A percentile compares a stretch with the other conserved stretches of the same genome.
Conservation (phyloP, 2,888 invertebrate species). For the Drosophila nr. fundita region DNA sequence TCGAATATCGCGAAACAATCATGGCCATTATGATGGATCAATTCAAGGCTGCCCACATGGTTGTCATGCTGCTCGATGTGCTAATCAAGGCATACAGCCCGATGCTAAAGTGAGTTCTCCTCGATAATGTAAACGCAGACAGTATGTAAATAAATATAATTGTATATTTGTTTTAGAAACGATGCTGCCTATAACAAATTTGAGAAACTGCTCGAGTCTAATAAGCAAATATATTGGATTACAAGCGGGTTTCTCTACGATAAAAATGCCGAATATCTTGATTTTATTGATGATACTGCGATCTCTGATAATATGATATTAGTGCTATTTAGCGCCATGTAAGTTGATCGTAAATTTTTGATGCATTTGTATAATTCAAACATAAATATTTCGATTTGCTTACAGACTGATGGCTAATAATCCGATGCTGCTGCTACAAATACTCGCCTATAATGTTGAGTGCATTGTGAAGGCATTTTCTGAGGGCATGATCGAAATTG, state of each 20-base stretch:
- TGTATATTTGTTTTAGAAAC: conserved; percentile 64
- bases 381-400: neutral
- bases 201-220: conserved; percentile 82
- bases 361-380: neutral
- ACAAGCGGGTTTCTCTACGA: conserved; percentile 83
- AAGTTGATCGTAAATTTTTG: conserved; percentile 46
- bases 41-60: conserved; percentile 84
- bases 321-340: conserved; percentile 84
- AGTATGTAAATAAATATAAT: neutral
- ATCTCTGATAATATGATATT: conserved; percentile 84
- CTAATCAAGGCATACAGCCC: conserved; percentile 83
- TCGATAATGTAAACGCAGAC: too few relatives aligned
- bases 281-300: conserved; percentile 83
- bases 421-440: conserved; percentile 88
- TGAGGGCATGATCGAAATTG: conserved; percentile 84
- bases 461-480: conserved; percentile 88
- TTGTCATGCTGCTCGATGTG: conserved; percentile 82
- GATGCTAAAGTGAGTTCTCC: conserved; percentile 81
- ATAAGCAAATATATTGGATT: conserved; percentile 83
- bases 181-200: conserved; percentile 82
- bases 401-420: conserved; percentile 86
- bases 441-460: conserved; percentile 88
- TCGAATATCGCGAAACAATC: conserved; percentile 84
- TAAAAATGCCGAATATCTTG: conserved; percentile 83
- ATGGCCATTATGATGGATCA: conserved; percentile 84